Evolutionary conservation across 53 echinoderm and acorn worm species (phyloP), one percentile per base, ranked within the genome.

Genomic region (Patiria pectinifera): DNA sequence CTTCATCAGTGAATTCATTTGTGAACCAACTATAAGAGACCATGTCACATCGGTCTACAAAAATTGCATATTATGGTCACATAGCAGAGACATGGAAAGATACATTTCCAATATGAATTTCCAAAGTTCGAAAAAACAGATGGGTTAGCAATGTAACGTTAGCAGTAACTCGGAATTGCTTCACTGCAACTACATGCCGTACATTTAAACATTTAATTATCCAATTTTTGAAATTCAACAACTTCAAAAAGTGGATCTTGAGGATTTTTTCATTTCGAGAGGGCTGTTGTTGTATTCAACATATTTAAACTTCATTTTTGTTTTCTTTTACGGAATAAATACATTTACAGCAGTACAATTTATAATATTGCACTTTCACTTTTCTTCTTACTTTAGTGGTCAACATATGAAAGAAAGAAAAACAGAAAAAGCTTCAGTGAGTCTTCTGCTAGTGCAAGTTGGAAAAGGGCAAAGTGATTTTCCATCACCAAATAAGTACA

Each of bases 321-420:
- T 59, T 82, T 58, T 23, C 22, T 45, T 58, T 58, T 43, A 62
- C 8, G 21, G 61, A 83, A 84, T 59, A 82, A 82, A 82, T 84
- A 66, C 45, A 63, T 84, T 62, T 63, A 84, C 63, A 63, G 62
- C 49, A 84, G 63, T 15, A 66, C 84, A 84, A 84, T 84, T 23
- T 16, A 59, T 53, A 53, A 53, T 66, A 63, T 84, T 84, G 84
- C 84, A 84, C 84, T 84, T 84, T 45, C 25, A 84, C 10, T 24
- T 11, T 63, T 8, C 43, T 84, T 13, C 4, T 61, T 44, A 3
- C 26, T 43, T 19, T 82, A 1, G 82, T 22, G 24, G 16, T 46
- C 19, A 11, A 18, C 47, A 3, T 12, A 74, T 9, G 22, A 74
- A 24, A 24, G 10, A 74, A 74, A 74, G 6, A 23, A 22, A 3